Evolutionary conservation across 2,113 vertebrate genomes (phyloP).

Genomic region (Strix uralensis): DNA sequence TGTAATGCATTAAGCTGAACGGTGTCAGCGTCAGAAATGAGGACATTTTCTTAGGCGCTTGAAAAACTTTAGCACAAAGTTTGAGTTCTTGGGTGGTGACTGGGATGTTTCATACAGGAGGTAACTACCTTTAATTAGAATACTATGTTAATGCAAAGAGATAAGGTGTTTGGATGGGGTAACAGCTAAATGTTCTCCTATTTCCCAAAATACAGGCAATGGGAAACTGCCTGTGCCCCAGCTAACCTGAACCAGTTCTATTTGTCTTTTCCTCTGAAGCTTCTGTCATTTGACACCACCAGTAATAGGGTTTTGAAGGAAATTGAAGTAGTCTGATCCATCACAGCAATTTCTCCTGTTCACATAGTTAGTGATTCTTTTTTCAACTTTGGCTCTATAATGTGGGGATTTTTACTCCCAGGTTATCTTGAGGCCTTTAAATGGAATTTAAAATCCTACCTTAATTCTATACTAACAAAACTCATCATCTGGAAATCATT

Average conservation of each 20-base stretch:
- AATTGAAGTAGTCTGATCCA: not conserved
- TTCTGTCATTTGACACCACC: not conserved
- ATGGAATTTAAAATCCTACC: not conserved
- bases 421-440: not conserved
- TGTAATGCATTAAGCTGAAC: not conserved
- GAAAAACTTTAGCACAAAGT: not conserved
- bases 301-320: not conserved
- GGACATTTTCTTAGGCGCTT: rapidly evolving
- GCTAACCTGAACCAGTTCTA: not conserved
- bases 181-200: not conserved
- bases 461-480: not conserved
- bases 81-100: not conserved
- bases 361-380: not conserved
- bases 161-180: not conserved
- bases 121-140: not conserved
- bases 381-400: not conserved
- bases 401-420: not conserved
- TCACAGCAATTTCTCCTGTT: not conserved
- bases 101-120: not conserved
- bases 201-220: not conserved
- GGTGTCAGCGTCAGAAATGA: not conserved
- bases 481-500: not conserved
- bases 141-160: not conserved
- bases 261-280: not conserved
- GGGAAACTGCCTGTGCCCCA: not conserved